Evolutionary conservation across 23 tunicate species (phyloP).

Genomic region (Halocynthia aurantium): DNA sequence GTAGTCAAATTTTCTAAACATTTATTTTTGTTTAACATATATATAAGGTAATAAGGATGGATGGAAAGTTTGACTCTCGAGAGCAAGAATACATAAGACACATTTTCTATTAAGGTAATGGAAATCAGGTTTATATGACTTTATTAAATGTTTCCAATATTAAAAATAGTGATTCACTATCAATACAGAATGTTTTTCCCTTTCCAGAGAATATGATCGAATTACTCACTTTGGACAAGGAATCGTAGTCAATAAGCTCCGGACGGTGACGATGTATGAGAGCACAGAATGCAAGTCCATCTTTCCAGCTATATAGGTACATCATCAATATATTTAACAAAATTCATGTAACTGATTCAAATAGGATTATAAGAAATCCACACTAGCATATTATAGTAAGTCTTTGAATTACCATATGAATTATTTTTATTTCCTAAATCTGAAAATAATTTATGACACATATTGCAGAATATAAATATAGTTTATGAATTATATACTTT

Average conservation of each 20-base stretch:
- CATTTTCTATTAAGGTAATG: too few species aligned
- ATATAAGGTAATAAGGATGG: too few species aligned
- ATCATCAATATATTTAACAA: background rate
- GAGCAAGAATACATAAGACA: too few species aligned
- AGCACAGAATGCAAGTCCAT: conserved; percentile 99
- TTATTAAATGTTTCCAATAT: too few species aligned
- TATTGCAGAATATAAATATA: background rate
- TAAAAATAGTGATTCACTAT: too few species aligned
- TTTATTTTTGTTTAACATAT: too few species aligned
- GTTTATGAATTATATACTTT: background rate
- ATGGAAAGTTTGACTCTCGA: too few species aligned
- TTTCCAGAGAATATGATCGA: background rate
- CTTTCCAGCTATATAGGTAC: conserved; percentile 88
- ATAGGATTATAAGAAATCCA: background rate
- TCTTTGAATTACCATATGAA: background rate
- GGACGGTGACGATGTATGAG: conserved; percentile 98
- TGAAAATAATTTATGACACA: background rate
- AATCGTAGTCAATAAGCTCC: conserved; percentile 86
- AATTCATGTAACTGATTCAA: background rate
- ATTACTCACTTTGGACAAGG: conserved; percentile 68
- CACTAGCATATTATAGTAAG: background rate
- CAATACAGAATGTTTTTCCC: too few species aligned
- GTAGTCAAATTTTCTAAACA: too few species aligned
- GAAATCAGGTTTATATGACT: too few species aligned
- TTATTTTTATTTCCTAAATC: background rate